phyloP scores from a whole-genome alignment of 2,888 invertebrate species.

The Agonopterix arenella region DNA sequence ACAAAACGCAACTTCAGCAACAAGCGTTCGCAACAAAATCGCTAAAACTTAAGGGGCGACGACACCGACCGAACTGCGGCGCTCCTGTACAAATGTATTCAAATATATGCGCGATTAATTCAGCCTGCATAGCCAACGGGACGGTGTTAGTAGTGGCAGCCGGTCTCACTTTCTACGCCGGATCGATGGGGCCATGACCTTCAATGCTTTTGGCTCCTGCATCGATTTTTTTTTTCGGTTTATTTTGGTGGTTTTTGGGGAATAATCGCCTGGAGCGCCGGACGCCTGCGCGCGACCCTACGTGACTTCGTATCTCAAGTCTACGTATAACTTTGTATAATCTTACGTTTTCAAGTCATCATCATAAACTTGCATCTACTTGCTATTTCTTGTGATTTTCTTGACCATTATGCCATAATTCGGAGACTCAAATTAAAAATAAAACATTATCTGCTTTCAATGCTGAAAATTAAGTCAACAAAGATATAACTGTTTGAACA shows the following conservation, averaged over 20 bases:
- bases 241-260: too few species aligned
- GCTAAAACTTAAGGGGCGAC: conserved; percentile 73
- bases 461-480: too few species aligned
- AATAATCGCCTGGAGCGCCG: too few species aligned
- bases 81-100: conserved; percentile 61
- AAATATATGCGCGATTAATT: conserved; percentile 79
- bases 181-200: conserved; percentile 77
- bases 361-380: too few species aligned
- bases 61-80: conserved; percentile 66
- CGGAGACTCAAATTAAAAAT: too few species aligned
- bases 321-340: background rate
- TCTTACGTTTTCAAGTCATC: too few species aligned
- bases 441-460: too few species aligned
- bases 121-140: conserved; percentile 76
- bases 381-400: too few species aligned
- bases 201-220: conserved; percentile 64
- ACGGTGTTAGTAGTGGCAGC: conserved; percentile 76
- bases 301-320: background rate
- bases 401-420: too few species aligned
- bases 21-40: conserved; percentile 50
- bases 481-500: too few species aligned
- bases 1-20: conserved; percentile 7
- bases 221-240: conserved; percentile 46
- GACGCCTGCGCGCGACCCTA: background rate
- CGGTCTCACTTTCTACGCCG: conserved; percentile 74